These are phyloP conservation scores for Petrocephalus schoutedeni DNA, from an alignment of 2,797 vertebrate species.

Conservation along the genomic window DNA sequence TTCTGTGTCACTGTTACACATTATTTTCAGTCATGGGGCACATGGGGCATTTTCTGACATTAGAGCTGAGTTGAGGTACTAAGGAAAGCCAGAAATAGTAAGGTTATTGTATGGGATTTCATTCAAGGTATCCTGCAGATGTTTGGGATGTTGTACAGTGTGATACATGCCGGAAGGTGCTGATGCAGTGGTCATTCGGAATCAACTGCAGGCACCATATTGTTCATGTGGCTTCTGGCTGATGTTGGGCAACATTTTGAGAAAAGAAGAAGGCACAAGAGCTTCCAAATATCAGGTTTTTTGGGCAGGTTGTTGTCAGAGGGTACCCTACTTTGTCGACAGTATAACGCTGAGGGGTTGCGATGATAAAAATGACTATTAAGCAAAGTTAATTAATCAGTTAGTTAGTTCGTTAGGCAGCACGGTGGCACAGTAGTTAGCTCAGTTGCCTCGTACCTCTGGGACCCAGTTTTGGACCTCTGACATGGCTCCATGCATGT, in stretches of 20 bases:
- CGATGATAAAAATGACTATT: too few species aligned
- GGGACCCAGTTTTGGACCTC: too few species aligned
- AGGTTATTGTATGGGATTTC: neutral
- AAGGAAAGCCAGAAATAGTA: neutral
- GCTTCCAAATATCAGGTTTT: neutral
- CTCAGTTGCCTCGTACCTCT: too few species aligned
- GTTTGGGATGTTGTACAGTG: neutral
- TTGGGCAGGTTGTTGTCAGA: neutral
- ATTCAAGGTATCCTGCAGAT: neutral
- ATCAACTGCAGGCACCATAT: too few species aligned
- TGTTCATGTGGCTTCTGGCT: neutral
- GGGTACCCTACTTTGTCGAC: neutral
- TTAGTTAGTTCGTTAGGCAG: too few species aligned
- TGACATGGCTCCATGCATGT: too few species aligned
- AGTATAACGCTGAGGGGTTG: too few species aligned
- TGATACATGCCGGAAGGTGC: neutral
- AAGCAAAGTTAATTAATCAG: too few species aligned
- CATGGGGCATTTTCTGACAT: neutral
- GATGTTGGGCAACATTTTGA: neutral
- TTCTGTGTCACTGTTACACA: neutral
- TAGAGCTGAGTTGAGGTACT: neutral
- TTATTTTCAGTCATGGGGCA: neutral
- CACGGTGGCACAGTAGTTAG: too few species aligned
- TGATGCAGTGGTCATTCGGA: neutral
- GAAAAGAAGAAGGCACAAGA: neutral